Base-by-base conservation (phyloP, 2,888 invertebrate genomes). In the Microdon myrmicae region DNA sequence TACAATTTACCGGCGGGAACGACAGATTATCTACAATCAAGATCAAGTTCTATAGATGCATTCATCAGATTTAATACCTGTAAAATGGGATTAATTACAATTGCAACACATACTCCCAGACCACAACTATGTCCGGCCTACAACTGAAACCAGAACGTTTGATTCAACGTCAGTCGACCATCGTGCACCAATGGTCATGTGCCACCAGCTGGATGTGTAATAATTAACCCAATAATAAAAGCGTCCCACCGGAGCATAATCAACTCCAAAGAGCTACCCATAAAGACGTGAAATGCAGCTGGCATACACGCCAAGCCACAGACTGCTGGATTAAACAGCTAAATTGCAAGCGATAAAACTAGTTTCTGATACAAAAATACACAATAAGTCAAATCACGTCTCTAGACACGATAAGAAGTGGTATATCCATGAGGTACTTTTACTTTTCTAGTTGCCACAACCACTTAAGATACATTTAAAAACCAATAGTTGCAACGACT, bases 221-320 rank as follows among this genome's bases (percentile, higher is more conserved):
- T 54, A 32, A 61, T 61, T 61, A 61, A 55, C 44, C 39, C 32
- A 34, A 55, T 39, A 61, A 61, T 61, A 55, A 49, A 55, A 49
- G 23, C 26, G 39, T 34, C 10, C 6, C 14, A n/a, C n/a, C n/a
- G n/a, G 20, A 22, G 8, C 32, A 13, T 14, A 19, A 20, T 29
- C 13, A 26, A n/a, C 7, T 17, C 13, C n/a, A 10, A 35, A 13
- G 28, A 34, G 34, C 23, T 49, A 59, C 44, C 54, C 32, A 44
- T n/a, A n/a, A n/a, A n/a, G 48, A 39, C n/a, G n/a, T n/a, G n/a
- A 59, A 44, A 39, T 55, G 55, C 61, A 61, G 61, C 55, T 58
- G 58, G 26, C n/a, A n/a, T n/a, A n/a, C 32, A 23, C 20, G 20
- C 49, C 38, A 41, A 39, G 3, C 26, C 22, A 16, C 26, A 16